These are phyloP conservation scores for Amorpha juglandis DNA, from an alignment of 2,888 invertebrate genomes.

Conservation along the genomic window DNA sequence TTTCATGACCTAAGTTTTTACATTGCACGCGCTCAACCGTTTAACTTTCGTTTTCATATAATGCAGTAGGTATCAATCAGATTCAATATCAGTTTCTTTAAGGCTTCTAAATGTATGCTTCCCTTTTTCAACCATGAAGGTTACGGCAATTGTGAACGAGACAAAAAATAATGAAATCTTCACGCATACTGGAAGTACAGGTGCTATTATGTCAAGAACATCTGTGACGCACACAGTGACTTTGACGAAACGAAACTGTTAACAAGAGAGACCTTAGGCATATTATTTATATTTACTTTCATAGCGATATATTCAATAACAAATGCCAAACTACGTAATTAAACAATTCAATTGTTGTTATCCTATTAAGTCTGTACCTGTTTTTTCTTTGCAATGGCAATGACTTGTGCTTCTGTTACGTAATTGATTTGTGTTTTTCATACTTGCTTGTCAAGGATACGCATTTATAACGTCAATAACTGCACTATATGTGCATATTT, in stretches of 20 bases:
- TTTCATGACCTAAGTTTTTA: not conserved
- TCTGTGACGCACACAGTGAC: conserved; percentile 55
- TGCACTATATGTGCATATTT: not conserved
- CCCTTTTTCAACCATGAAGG: conserved; percentile 5
- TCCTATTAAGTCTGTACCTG: not conserved
- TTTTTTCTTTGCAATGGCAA: conserved; percentile 2
- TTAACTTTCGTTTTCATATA: not conserved
- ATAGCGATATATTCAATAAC: not conserved
- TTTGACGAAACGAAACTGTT: conserved; percentile 53
- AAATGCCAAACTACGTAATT: conserved; percentile 25
- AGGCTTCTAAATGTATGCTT: not conserved
- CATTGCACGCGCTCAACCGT: not conserved
- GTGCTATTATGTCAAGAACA: conserved; percentile 56
- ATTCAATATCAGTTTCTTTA: not conserved
- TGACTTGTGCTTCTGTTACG: conserved; percentile 12
- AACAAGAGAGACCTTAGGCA: conserved; percentile 41
- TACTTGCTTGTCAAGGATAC: not conserved
- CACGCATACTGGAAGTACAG: conserved; percentile 26
- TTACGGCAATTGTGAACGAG: not conserved
- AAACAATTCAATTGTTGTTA: conserved; percentile 30
- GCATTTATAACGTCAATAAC: not conserved
- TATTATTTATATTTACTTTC: conserved; percentile 16
- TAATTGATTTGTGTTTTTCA: conserved; percentile 15
- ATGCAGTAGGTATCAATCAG: not conserved
- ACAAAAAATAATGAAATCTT: conserved; percentile 3